Evolutionary conservation across 2,797 vertebrate species (phyloP), one percentile per base, ranked within the genome.

Genomic region (Hydrolagus colliei): DNA sequence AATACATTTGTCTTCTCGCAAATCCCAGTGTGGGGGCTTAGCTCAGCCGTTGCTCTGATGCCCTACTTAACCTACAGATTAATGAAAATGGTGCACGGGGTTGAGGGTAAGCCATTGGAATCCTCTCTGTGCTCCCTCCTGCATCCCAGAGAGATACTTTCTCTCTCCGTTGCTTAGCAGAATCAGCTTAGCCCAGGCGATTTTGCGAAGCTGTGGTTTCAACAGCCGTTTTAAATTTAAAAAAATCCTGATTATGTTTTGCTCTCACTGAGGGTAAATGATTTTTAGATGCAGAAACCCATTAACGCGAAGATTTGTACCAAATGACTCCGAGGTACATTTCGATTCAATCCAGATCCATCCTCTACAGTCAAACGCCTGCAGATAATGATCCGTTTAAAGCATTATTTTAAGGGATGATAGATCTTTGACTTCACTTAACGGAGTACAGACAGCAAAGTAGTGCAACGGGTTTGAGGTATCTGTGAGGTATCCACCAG

Each of bases 11-110:
- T 52, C 3, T 52, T 52, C 41, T 52, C 6, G 41, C 41, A 52
- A 27, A 52, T 52, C 41, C 41, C 41, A 52, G 41, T 52, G 41
- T 6, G 41, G 41, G 41, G 41, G 41, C 41, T 52, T 52, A 52
- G 41, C 41, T 52, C 41, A 52, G 41, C 41, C 41, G 2, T 52
- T 52, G 41, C 41, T 52, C 41, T 73, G 86, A 52, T 76, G 75
- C 63, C 86, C 52, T 87, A 86, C 68, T 86, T 59, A 27, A 27
- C 2, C 1, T 73, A 75, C 86, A 85, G 84, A 74, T 88, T 32
- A 27, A 0, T 18, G 85, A 52, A 78, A 85, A n/a, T 41, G 86
- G 63, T 14, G 76, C 35, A 22, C 0, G 0, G 0, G 71, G 35
- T 0, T 73, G 41, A 82, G 62, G 71, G 62, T 27, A 52, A 52